Evolutionary conservation across 2,797 vertebrate species (phyloP), one percentile per base, ranked within the genome.

Genomic region (Anas flavirostris): DNA sequence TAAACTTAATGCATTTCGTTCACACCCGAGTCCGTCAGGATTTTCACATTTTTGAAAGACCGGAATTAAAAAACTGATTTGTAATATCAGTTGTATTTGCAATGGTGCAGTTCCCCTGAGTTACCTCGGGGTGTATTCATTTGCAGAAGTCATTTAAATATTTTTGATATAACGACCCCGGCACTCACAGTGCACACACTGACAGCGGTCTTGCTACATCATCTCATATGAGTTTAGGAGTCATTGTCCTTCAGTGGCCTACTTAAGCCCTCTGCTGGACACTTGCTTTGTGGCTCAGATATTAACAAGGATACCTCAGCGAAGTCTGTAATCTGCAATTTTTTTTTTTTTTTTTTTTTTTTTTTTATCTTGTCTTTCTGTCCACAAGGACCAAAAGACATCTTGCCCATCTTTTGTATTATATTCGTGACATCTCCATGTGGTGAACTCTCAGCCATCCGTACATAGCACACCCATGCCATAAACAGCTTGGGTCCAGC

Each of bases 201-300:
- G 16, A 83, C 62, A 64, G 28, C 16, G 39, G 63, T 82, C 15
- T 58, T 41, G 50, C 55, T 63, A 5, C 26, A n/a, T 19, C 22
- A 44, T 12, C 3, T 12, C 18, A 5, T 12, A 23, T 33, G 25
- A 3, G 3, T 66, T 64, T n/a, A 62, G 17, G 10, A 53, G 9
- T 35, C 15, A 19, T 92, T 35, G 44, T 79, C n/a, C 43, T 55
- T 67, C 23, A 17, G 13, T 43, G 69, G 64, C 66, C 76, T 94
- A 22, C 50, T 53, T 84, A 50, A 96, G 86, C 75, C 83, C 55
- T 78, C 86, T 96, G 7, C 81, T 94, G 91, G 78, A 43, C 44
- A 1, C 13, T 78, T 37, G 16, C n/a, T 90, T 80, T 75, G 64
- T n/a, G 48, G 25, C 39, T 92, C 22, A 31, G 3, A 52, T 28